A percentile compares a stretch with the other conserved stretches of the same genome.
Evolutionary conservation across 1,140 invertebrate genomes (phyloP).

Genomic region (Stegodyphus mimosarum): DNA sequence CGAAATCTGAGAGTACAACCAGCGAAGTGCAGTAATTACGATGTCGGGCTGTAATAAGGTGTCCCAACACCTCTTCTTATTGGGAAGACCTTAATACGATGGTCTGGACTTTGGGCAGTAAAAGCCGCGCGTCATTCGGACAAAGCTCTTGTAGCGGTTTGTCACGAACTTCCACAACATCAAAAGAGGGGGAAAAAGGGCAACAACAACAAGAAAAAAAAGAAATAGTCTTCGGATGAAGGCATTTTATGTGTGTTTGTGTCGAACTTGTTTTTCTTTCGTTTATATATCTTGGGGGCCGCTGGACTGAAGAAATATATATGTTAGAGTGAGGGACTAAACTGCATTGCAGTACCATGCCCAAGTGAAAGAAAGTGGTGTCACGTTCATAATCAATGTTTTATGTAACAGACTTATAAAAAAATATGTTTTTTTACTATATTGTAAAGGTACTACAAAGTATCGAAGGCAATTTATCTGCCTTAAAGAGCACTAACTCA

Average conservation of each 20-base stretch:
- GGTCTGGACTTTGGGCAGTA: conserved; percentile 45
- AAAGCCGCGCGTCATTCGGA: conserved; percentile 46
- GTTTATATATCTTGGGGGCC: no score
- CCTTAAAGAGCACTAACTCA: no score
- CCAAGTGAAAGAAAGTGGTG: no score
- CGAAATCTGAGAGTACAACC: conserved; percentile 24
- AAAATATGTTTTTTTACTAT: no score
- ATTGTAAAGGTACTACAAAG: no score
- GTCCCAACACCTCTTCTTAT: conserved; percentile 57
- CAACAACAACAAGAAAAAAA: background rate
- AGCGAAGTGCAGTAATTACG: conserved; percentile 56
- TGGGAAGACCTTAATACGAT: conserved; percentile 58
- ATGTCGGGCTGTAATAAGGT: conserved; percentile 56
- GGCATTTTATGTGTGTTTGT: conserved; percentile 45
- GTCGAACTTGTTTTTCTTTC: background rate
- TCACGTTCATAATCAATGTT: no score
- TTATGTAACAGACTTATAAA: no score
- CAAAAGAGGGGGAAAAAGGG: background rate
- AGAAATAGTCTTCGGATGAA: conserved; percentile 36
- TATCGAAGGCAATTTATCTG: no score
- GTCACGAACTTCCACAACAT: conserved; percentile 53
- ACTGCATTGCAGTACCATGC: no score
- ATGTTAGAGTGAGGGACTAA: no score
- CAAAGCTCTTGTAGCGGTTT: conserved; percentile 56
- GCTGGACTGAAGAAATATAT: no score